Conservation (phyloP, 1,140 invertebrate genomes). For the Danaus plexippus region DNA sequence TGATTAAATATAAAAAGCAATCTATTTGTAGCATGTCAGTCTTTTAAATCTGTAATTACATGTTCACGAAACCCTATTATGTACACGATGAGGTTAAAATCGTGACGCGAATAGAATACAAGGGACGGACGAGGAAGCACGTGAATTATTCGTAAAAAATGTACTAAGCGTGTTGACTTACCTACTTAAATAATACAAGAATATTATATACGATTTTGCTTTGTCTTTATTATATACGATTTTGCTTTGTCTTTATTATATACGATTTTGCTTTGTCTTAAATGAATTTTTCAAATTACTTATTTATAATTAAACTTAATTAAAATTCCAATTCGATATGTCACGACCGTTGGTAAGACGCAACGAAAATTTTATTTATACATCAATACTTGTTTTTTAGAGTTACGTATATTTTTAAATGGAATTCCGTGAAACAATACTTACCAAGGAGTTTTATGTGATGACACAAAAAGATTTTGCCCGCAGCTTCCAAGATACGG, state of each 20-base stretch:
- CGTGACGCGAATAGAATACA: constrained; percentile 27
- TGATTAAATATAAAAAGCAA: constrained; percentile 11
- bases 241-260: no score
- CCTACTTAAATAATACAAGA: no score
- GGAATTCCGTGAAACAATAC: constrained; percentile 15
- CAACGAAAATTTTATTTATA: no score
- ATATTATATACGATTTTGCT: no score
- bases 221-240: no score
- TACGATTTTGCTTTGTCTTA: constrained; percentile 5
- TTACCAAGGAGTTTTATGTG: constrained; percentile 85
- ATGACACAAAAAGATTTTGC: constrained; percentile 88
- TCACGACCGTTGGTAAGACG: no score
- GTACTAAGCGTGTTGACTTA: not conserved
- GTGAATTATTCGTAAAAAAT: constrained; percentile 32
- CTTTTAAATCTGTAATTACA: constrained; percentile 31
- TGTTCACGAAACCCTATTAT: constrained; percentile 46
- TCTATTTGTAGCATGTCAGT: constrained; percentile 17
- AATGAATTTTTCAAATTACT: constrained; percentile 4
- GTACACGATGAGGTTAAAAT: constrained; percentile 18
- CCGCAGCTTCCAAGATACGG: constrained; percentile 82
- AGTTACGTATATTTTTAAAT: no score
- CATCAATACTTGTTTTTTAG: no score
- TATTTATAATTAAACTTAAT: no score
- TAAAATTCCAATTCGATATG: no score
- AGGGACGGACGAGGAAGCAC: constrained; percentile 38